phyloP scores from a whole-genome alignment of 2,113 vertebrate genomes.

The Regulus satrapa region DNA sequence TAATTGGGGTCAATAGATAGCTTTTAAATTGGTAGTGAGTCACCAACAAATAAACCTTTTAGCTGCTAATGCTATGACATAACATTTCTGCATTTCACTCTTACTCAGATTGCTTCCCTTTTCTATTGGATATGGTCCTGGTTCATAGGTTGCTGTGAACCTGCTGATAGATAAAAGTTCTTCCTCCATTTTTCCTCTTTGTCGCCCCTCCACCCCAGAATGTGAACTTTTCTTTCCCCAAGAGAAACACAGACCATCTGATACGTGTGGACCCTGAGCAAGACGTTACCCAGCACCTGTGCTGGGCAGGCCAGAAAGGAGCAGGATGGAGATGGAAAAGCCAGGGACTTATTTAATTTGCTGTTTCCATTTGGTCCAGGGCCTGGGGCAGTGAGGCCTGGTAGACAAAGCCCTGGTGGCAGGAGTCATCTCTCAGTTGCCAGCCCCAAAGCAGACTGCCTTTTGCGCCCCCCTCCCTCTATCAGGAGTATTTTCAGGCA shows the following conservation, averaged over 20 bases:
- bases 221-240: neutral
- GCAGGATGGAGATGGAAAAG: neutral
- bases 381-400: neutral
- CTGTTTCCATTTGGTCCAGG: neutral
- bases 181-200: neutral
- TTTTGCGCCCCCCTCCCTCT: neutral
- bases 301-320: neutral
- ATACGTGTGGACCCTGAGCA: neutral
- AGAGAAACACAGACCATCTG: neutral
- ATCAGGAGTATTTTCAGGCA: neutral
- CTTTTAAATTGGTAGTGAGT: neutral
- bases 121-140: neutral
- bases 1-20: neutral
- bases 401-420: neutral
- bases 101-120: neutral
- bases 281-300: rapidly evolving
- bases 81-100: neutral
- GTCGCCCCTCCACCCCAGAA: rapidly evolving
- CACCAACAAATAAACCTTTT: neutral
- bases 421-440: neutral
- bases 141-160: neutral
- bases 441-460: neutral
- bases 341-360: neutral
- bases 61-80: neutral
- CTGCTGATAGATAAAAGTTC: neutral